Conservation (phyloP, 2,888 invertebrate genomes). For the Xestia sexstrigata region DNA sequence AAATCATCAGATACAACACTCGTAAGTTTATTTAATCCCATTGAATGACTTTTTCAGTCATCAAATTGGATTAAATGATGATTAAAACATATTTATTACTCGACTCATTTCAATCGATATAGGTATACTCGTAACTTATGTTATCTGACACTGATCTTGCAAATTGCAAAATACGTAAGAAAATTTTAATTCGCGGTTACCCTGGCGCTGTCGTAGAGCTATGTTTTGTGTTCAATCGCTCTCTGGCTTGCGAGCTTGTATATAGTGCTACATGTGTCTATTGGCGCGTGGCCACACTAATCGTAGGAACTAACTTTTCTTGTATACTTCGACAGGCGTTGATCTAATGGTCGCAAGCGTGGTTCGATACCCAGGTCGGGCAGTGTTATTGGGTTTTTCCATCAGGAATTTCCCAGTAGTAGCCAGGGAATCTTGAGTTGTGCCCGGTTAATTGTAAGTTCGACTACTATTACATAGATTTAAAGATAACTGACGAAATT, state of each 20-base stretch:
- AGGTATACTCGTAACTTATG: too few species aligned
- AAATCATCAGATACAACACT: too few species aligned
- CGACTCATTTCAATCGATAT: too few species aligned
- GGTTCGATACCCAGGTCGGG: background rate
- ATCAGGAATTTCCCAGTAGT: background rate
- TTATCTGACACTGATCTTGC: too few species aligned
- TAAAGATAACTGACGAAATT: background rate
- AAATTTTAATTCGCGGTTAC: too few species aligned
- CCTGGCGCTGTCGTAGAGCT: background rate
- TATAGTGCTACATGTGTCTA: background rate
- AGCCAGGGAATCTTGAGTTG: background rate
- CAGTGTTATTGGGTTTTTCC: background rate
- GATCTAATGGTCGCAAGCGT: background rate
- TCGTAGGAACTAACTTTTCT: background rate
- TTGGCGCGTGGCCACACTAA: background rate
- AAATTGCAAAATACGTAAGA: too few species aligned
- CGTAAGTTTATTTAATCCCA: too few species aligned
- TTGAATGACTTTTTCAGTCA: too few species aligned
- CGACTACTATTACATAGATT: background rate
- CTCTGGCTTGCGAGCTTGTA: background rate
- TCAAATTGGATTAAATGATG: too few species aligned
- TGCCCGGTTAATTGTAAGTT: background rate
- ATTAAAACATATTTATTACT: too few species aligned
- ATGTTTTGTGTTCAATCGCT: slow-evolving; percentile 39
- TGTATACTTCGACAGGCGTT: background rate